These are phyloP conservation scores for Forpus xanthops DNA, from an alignment of 2,797 vertebrate species.

Conservation along the genomic window DNA sequence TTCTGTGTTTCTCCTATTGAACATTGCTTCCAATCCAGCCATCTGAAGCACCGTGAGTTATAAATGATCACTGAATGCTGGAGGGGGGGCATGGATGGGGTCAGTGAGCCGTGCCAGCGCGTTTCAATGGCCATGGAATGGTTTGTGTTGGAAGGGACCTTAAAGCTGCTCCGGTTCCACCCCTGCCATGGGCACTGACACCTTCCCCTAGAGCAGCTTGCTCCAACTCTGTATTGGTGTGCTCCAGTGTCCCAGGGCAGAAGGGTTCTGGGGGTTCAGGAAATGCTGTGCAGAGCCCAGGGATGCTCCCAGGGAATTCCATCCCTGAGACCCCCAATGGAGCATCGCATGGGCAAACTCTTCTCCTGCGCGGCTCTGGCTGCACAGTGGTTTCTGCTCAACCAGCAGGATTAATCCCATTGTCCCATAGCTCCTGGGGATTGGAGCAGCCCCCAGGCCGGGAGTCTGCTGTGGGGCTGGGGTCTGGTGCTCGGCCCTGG, in stretches of 20 bases:
- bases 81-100: background rate
- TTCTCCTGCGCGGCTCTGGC: rapidly evolving
- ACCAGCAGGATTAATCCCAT: background rate
- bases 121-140: background rate
- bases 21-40: rapidly evolving
- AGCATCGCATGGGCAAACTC: rapidly evolving
- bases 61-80: background rate
- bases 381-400: background rate
- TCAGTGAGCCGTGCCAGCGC: background rate
- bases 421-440: background rate
- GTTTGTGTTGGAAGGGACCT: background rate
- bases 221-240: rapidly evolving
- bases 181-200: background rate
- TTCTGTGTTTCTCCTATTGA: background rate
- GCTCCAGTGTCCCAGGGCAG: rapidly evolving
- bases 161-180: background rate
- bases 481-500: rapidly evolving
- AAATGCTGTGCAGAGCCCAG: rapidly evolving
- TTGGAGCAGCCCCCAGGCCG: background rate
- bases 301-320: background rate
- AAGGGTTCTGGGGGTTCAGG: background rate
- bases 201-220: background rate
- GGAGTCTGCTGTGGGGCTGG: rapidly evolving
- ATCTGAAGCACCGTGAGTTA: no score
- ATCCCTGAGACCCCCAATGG: rapidly evolving